Conservation (phyloP, 2,797 vertebrate species). For the Chaetophractus vellerosus region DNA sequence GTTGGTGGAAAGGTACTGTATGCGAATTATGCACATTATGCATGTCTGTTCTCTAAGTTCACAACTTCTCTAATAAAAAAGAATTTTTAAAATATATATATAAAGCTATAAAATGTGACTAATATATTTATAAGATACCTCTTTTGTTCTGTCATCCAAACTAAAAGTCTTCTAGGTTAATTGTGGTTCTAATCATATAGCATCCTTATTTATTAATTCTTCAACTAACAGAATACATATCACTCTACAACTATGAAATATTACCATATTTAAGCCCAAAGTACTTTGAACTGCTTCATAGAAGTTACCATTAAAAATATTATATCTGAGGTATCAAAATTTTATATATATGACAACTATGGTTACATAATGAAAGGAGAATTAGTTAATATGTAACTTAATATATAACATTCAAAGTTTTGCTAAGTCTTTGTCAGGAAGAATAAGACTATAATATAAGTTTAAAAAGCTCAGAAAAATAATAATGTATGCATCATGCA, state of each 20-base stretch:
- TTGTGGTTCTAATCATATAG: background rate
- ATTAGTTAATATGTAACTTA: conserved; percentile 20
- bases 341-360: background rate
- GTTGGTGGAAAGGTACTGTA: too few species aligned
- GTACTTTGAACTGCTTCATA: background rate
- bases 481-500: background rate
- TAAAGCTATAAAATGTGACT: background rate
- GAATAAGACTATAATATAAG: background rate
- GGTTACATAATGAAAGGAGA: background rate
- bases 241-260: background rate
- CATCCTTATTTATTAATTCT: conserved; percentile 42
- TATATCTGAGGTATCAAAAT: background rate
- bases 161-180: background rate
- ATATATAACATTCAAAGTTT: conserved; percentile 26
- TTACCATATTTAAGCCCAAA: background rate
- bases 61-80: too few species aligned
- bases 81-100: too few species aligned
- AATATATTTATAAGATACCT: background rate
- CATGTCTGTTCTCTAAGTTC: too few species aligned
- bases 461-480: conserved; percentile 11
- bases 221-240: conserved; percentile 6
- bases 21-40: too few species aligned
- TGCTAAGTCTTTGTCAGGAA: background rate
- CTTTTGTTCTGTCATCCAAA: background rate
- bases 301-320: conserved; percentile 26